phyloP scores from a whole-genome alignment of 1,140 invertebrate genomes.

The Ceratoteleas bidentatus region DNA sequence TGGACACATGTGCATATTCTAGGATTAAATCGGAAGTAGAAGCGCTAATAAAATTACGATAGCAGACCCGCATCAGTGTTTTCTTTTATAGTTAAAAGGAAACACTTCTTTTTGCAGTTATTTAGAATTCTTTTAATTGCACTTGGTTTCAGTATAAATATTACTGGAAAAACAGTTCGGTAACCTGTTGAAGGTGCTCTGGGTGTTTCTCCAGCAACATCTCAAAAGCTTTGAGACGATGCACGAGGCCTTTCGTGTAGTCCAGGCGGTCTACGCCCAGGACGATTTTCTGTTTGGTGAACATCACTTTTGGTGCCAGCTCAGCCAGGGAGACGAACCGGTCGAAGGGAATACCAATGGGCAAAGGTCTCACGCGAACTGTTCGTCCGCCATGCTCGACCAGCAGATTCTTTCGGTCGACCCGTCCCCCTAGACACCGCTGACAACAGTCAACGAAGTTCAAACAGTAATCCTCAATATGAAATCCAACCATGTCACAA shows the following conservation, averaged over 20 bases:
- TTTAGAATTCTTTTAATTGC: no score
- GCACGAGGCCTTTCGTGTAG: conserved; percentile 94
- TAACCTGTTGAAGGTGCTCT: conserved; percentile 91
- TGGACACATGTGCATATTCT: no score
- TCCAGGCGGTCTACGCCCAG: conserved; percentile 94
- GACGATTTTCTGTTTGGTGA: conserved; percentile 89
- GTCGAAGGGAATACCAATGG: conserved; percentile 94
- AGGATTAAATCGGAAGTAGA: no score
- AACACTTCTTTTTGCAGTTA: no score
- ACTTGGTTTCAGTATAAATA: no score
- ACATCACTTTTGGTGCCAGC: conserved; percentile 87
- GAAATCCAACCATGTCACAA: conserved; percentile 95
- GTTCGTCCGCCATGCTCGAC: conserved; percentile 93
- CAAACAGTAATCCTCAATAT: conserved; percentile 94
- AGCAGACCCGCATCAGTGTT: no score
- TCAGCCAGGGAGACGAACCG: conserved; percentile 91
- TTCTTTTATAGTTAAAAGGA: no score
- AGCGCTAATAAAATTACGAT: no score
- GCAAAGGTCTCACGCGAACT: conserved; percentile 90
- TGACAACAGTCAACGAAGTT: conserved; percentile 96
- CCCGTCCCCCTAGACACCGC: conserved; percentile 91
- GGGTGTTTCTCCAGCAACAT: conserved; percentile 91
- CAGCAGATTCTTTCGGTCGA: conserved; percentile 92
- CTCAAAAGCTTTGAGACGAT: conserved; percentile 92
- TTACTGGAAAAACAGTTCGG: no score